These are phyloP conservation scores for Ctenoplectra terminalis DNA, from an alignment of 1,140 invertebrate species.

Conservation along the genomic window DNA sequence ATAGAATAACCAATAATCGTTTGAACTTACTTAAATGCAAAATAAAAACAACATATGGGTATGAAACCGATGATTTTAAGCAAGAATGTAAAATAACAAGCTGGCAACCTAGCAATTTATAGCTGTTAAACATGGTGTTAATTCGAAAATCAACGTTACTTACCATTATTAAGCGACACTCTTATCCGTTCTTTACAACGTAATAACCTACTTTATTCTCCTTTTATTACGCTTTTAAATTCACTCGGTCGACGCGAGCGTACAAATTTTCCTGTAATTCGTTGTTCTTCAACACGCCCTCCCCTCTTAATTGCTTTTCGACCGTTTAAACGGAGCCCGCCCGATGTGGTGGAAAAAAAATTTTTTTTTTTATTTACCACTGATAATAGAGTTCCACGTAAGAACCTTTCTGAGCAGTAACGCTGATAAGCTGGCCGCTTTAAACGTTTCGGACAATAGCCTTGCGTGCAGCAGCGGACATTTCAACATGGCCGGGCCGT, in stretches of 20 bases:
- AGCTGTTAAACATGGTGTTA: background rate
- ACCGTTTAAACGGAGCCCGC: background rate
- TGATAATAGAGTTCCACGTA: constrained; percentile 25
- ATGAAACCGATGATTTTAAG: too few relatives aligned
- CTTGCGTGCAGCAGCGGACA: constrained; percentile 28
- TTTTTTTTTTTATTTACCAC: background rate
- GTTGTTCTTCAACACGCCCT: background rate
- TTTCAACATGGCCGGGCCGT: background rate
- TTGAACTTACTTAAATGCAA: too few relatives aligned
- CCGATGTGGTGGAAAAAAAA: background rate
- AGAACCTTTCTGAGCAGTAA: constrained; percentile 25
- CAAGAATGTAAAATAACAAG: too few relatives aligned
- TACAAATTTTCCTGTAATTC: background rate
- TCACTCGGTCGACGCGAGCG: too few relatives aligned
- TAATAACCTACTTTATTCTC: background rate
- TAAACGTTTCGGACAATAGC: constrained; percentile 44
- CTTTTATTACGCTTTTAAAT: background rate
- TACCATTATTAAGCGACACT: background rate
- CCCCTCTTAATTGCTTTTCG: constrained; percentile 1
- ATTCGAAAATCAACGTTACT: background rate
- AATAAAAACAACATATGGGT: too few relatives aligned
- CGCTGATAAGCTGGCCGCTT: constrained; percentile 34
- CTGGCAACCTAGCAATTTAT: too few relatives aligned
- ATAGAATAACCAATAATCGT: too few relatives aligned
- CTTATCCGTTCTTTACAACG: background rate